Conservation (phyloP, 2,113 vertebrate species). For the Campylomormyrus tamandua region DNA sequence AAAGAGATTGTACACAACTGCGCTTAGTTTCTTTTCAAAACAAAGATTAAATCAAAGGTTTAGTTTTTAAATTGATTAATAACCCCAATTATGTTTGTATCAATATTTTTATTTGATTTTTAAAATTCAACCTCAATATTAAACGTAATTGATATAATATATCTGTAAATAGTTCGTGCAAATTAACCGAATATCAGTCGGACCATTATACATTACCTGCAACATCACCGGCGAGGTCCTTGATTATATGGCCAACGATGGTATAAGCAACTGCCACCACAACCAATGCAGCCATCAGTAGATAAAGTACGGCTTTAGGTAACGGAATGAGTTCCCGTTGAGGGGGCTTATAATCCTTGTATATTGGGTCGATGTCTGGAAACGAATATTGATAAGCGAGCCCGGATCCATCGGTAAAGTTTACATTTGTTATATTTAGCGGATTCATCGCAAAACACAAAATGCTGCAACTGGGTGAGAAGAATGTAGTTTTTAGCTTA, state of each 20-base stretch:
- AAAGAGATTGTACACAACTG: not conserved
- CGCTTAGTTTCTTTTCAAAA: not conserved
- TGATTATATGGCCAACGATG: slow-evolving; percentile 74
- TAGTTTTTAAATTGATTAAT: not conserved
- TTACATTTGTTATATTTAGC: slow-evolving; percentile 45
- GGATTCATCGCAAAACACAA: slow-evolving; percentile 11
- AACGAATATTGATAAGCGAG: slow-evolving; percentile 47
- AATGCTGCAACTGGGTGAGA: not conserved
- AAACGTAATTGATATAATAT: too few relatives aligned
- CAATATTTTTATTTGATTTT: not conserved
- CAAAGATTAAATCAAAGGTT: not conserved
- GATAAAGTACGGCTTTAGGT: slow-evolving; percentile 63
- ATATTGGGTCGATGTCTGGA: slow-evolving; percentile 51
- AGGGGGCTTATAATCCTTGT: slow-evolving; percentile 62
- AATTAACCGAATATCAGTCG: not conserved
- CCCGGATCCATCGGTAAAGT: slow-evolving; percentile 38
- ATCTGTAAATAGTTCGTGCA: not conserved
- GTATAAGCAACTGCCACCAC: slow-evolving; percentile 70
- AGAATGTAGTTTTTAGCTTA: not conserved
- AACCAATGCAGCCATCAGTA: slow-evolving; percentile 61
- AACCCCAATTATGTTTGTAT: not conserved
- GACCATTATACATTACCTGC: slow-evolving; percentile 47
- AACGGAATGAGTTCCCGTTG: slow-evolving; percentile 62
- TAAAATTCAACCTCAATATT: not conserved
- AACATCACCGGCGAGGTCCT: slow-evolving; percentile 67